A percentile compares a stretch with the other conserved stretches of the same genome.
Evolutionary conservation across 2,888 invertebrate genomes (phyloP).

Genomic region (Anthrax anthrax): DNA sequence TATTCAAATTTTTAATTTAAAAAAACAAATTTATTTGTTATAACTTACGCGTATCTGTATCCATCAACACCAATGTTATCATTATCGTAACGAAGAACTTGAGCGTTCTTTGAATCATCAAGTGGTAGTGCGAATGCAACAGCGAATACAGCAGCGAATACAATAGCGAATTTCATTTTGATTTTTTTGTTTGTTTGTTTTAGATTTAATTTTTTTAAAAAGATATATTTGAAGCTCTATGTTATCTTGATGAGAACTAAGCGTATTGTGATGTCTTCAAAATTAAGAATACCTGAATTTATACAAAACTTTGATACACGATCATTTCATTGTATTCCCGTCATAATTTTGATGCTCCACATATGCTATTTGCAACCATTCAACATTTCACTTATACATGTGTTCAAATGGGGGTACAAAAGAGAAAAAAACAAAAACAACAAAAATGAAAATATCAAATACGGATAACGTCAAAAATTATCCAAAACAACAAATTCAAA

Average conservation of each 20-base stretch:
- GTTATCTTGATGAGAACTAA: slow-evolving; percentile 8
- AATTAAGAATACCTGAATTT: slow-evolving; percentile 5
- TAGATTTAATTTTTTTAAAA: slow-evolving; percentile 1
- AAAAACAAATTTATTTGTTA: background rate
- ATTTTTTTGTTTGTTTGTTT: slow-evolving; percentile 7
- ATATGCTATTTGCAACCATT: too few species aligned
- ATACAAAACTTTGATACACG: slow-evolving; percentile 4
- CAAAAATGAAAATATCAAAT: too few species aligned
- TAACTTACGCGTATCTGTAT: slow-evolving; percentile 38
- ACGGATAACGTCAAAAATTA: too few species aligned
- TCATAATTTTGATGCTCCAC: too few species aligned
- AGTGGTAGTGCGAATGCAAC: slow-evolving; percentile 22
- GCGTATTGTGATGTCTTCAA: slow-evolving; percentile 1
- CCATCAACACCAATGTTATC: slow-evolving; percentile 41
- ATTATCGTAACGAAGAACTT: slow-evolving; percentile 44
- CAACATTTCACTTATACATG: background rate
- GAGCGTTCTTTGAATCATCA: slow-evolving; percentile 37
- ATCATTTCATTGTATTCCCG: too few species aligned
- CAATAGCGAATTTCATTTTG: slow-evolving; percentile 28
- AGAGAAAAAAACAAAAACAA: too few species aligned
- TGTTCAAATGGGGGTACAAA: too few species aligned
- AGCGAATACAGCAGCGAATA: slow-evolving; percentile 23
- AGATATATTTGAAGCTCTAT: background rate
- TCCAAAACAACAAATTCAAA: too few species aligned
- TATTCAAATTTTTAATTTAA: too few species aligned